Evolutionary conservation across 1,140 invertebrate genomes (phyloP).

Genomic region (Drosophila pseudoananassae): DNA sequence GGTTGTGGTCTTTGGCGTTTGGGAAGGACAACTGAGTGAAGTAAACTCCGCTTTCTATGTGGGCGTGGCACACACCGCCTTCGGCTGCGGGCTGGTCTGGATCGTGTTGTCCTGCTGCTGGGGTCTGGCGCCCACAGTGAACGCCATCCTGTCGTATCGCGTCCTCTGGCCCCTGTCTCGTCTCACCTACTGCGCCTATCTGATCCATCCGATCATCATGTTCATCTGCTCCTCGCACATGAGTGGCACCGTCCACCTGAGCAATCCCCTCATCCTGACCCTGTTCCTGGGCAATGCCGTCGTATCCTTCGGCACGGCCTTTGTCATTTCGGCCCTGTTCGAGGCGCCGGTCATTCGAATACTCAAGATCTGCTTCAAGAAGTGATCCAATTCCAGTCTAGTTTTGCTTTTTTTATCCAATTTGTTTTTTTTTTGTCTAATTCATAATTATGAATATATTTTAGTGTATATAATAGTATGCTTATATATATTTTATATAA

Average conservation of each 20-base stretch:
- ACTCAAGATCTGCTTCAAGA: constrained; percentile 87
- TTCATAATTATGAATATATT: not conserved
- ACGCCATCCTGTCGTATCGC: constrained; percentile 91
- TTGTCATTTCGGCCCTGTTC: constrained; percentile 90
- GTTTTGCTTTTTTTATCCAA: constrained; percentile 22
- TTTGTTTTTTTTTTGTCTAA: constrained; percentile 17
- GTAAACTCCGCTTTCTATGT: constrained; percentile 88
- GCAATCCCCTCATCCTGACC: constrained; percentile 89
- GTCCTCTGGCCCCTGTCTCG: constrained; percentile 93
- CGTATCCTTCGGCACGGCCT: constrained; percentile 90
- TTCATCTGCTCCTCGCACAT: constrained; percentile 90
- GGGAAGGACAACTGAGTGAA: constrained; percentile 88
- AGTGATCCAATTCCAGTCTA: constrained; percentile 34
- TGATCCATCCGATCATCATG: constrained; percentile 95
- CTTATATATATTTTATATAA: not conserved
- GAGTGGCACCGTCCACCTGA: constrained; percentile 91
- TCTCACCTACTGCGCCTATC: constrained; percentile 95
- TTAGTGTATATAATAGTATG: not conserved
- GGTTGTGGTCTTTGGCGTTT: constrained; percentile 91
- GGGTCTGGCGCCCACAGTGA: constrained; percentile 89
- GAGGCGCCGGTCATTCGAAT: constrained; percentile 92
- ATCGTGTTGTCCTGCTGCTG: constrained; percentile 92
- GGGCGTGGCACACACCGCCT: constrained; percentile 88
- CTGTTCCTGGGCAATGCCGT: constrained; percentile 92
- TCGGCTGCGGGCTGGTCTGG: constrained; percentile 91